phyloP scores from a whole-genome alignment of 92 coral and sea anemone species.

The Bergia sp. region DNA sequence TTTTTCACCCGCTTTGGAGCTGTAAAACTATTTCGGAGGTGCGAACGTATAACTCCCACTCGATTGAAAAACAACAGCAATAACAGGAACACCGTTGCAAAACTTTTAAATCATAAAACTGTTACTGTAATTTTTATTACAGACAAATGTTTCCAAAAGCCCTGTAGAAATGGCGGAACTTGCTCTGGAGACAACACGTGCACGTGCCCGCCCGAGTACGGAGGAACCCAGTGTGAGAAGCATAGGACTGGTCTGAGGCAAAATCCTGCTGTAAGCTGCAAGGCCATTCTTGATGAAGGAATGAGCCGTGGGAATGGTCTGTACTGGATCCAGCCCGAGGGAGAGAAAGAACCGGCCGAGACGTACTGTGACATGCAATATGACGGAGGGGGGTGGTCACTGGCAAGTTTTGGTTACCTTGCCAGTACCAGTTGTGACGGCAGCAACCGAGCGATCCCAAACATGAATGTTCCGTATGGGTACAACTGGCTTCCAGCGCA shows the following conservation, averaged over 20 bases:
- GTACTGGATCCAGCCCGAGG: slow-evolving; percentile 55
- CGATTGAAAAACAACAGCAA: too few relatives aligned
- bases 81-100: too few relatives aligned
- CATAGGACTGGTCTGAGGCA: slow-evolving; percentile 34
- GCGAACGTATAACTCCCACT: too few relatives aligned
- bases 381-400: slow-evolving; percentile 61
- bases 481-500: slow-evolving; percentile 47
- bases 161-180: slow-evolving; percentile 43
- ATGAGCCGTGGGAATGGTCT: slow-evolving; percentile 38
- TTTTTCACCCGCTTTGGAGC: too few relatives aligned
- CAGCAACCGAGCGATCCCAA: slow-evolving; percentile 39
- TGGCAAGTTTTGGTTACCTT: slow-evolving; percentile 59
- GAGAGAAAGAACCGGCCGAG: slow-evolving; percentile 39
- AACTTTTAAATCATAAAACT: background rate
- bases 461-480: slow-evolving; percentile 52
- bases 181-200: slow-evolving; percentile 44
- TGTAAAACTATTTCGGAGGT: too few relatives aligned
- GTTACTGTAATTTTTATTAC: too few relatives aligned
- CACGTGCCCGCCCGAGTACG: slow-evolving; percentile 31
- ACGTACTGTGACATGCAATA: slow-evolving; percentile 59
- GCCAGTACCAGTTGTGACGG: slow-evolving; percentile 16
- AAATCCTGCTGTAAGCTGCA: slow-evolving; percentile 50
- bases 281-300: slow-evolving; percentile 42
- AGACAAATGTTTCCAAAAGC: slow-evolving; percentile 35
- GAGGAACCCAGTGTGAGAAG: slow-evolving; percentile 31